Base-by-base conservation (phyloP, 2,797 vertebrate genomes). In the Sebastes reedi region DNA sequence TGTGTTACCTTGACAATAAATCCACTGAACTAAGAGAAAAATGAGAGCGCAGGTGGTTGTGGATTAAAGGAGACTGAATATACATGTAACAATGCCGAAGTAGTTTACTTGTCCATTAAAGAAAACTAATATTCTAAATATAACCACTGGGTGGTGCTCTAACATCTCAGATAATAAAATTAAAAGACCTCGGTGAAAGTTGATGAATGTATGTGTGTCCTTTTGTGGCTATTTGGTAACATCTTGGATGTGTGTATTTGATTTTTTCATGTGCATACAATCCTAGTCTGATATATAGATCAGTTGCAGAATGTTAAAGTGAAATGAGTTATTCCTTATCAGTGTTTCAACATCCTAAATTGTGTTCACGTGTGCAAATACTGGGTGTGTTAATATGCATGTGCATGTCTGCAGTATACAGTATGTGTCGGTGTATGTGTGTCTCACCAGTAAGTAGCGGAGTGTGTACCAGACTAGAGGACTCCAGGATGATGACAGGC, bases 401-500 rank as follows among this genome's bases (percentile, higher is more conserved):
- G 27, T 34, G 2, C 16, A 22, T 68, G 32, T 50, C 11, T 62
- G 7, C 4, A n/a, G 11, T 29, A 3, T 32, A 52, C 7, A 20
- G 9, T 52, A 25, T 27, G n/a, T 36, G 18, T 16, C 1, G 11
- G 27, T 46, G 42, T 54, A 32, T 20, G 46, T 22, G 29, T 22
- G 56, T 75, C 96, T 95, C 87, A 99, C 98, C 97, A 0, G 97
- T 91, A 90, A 98, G 94, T 55, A 99, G 91, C 0, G 96, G 96
- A 4, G 96, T 3, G 60, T 96, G 97, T 20, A 96, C 90, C 52
- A 97, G 95, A 56, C 93, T 92, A 0, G 97, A 97, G 18, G 97
- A 96, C 80, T 99, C 98, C 81, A 99, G 95, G 91, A 99, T 98
- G 90, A 99, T 96, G 79, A 99, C 90, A 1, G 97, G 97, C 88